Evolutionary conservation across 2,888 invertebrate species (phyloP), one percentile per base, ranked within the genome.

Genomic region (Plagodis dolabraria): DNA sequence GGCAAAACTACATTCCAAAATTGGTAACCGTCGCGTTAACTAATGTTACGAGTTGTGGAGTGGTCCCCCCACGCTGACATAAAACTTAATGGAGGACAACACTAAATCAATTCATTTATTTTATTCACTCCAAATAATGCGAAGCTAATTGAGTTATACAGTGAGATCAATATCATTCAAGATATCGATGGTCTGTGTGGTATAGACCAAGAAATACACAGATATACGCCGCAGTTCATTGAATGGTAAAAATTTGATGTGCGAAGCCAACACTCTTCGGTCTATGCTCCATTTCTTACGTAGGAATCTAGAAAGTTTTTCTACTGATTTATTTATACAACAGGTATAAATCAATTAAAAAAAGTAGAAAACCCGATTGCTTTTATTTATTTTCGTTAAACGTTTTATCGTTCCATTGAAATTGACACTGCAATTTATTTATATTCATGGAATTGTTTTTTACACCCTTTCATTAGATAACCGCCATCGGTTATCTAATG

Each of bases 1-100:
- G 45, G 58, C 61, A 60, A 67, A 70, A 71, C 76, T 64, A 75
- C 75, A 68, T 80, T 77, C 80, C 80, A 68, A 77, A 85, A 77
- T 75, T 73, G 80, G 80, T 64, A 71, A 68, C 59, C 70, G 68
- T 68, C 71, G 68, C 57, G 74, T 56, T 64, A 67, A 71, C 64
- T 72, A 71, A 74, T 74, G 63, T 64, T 63, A 64, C 61, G 60
- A 70, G 67, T 77, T 71, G 63, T 61, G 56, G 58, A 75, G 71
- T 75, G 68, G 77, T 75, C 75, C 74, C 73, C 83, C 83, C 80
- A 85, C 85, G 79, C 82, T 54, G 60, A 63, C 54, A 66, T 62
- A 67, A 65, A 65, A 60, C 59, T 65, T 57, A 52, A 53, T 61
- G 63, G 69, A 57, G 53, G 62, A 52, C 47, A 54, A 49, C 47